Conservation (phyloP, 2,113 vertebrate species). For the Sorex araneus region DNA sequence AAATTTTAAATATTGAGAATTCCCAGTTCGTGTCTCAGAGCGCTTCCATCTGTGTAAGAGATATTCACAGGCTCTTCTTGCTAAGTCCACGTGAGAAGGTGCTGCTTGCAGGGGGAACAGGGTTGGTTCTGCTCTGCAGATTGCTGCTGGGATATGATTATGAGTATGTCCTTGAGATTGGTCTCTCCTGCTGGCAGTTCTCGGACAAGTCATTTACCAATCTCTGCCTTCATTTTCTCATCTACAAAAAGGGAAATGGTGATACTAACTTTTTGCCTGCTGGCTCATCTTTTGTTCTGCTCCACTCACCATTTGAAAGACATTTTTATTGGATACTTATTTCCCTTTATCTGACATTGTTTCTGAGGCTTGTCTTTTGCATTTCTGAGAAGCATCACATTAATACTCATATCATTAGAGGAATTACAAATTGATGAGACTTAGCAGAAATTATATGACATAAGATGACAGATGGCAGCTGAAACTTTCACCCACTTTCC, state of each 20-base stretch:
- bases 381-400: conserved; percentile 34
- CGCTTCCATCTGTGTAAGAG: not conserved
- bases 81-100: not conserved
- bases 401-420: conserved; percentile 24
- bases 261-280: not conserved
- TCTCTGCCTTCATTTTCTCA: conserved; percentile 36
- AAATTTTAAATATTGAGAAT: not conserved
- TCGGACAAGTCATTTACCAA: not conserved
- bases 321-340: not conserved
- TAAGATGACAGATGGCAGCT: not conserved
- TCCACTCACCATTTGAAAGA: conserved; percentile 8
- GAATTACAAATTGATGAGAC: conserved; percentile 20
- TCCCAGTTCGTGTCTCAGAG: not conserved
- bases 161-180: not conserved
- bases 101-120: no score
- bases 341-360: not conserved
- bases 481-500: not conserved
- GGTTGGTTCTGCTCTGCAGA: not conserved
- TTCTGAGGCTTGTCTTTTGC: conserved; percentile 2
- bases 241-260: not conserved
- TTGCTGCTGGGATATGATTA: no score
- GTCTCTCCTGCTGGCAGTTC: not conserved
- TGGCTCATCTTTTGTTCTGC: not conserved
- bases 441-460: not conserved
- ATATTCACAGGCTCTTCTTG: not conserved